Conservation (phyloP, 2,797 vertebrate genomes). For the Gorsachius magnificus region DNA sequence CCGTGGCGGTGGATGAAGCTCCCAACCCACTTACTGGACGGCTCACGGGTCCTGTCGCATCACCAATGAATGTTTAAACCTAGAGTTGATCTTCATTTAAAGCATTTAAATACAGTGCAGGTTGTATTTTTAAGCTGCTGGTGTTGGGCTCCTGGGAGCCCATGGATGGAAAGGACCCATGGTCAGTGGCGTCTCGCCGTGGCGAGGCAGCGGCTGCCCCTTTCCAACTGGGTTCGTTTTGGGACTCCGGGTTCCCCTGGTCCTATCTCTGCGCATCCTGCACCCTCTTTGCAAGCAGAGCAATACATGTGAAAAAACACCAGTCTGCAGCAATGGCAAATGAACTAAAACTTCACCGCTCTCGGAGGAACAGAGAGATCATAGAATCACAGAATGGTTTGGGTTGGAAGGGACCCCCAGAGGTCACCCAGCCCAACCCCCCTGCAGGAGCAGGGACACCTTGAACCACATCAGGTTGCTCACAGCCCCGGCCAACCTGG, state of each 20-base stretch:
- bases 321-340: not conserved
- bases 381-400: too few relatives aligned
- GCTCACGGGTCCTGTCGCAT: fast-evolving
- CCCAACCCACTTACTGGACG: not conserved
- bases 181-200: fast-evolving
- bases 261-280: not conserved
- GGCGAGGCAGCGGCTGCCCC: not conserved
- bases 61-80: not conserved
- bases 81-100: not conserved
- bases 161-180: fast-evolving
- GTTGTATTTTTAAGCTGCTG: not conserved
- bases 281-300: not conserved
- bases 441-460: too few relatives aligned
- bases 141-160: not conserved
- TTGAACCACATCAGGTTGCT: too few relatives aligned
- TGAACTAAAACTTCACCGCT: not conserved
- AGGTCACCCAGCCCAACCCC: too few relatives aligned
- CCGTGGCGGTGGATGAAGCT: not conserved
- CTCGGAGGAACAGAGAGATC: not conserved
- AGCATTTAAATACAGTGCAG: not conserved
- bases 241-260: not conserved
- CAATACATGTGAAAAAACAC: fast-evolving
- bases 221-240: not conserved
- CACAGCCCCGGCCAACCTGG: too few relatives aligned
- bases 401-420: too few relatives aligned